phyloP scores from a whole-genome alignment of 2,113 vertebrate species.

The Lophura nycthemera region DNA sequence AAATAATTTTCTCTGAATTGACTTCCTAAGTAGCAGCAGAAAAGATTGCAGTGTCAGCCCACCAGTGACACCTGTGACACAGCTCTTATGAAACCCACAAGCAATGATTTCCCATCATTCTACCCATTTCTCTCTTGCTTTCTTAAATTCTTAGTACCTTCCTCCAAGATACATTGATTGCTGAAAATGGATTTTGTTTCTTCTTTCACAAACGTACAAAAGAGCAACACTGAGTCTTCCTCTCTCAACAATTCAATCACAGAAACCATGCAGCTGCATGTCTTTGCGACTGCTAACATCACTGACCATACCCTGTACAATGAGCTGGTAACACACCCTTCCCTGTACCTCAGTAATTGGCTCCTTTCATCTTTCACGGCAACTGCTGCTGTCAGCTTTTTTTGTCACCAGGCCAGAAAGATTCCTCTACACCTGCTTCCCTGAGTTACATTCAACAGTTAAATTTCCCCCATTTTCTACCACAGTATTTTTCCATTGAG shows the following conservation, averaged over 20 bases:
- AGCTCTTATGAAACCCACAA: neutral
- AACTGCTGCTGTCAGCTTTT: neutral
- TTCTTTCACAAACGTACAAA: neutral
- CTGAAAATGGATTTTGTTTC: neutral
- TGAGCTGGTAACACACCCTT: rapidly evolving
- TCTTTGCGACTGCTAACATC: neutral
- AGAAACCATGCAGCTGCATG: rapidly evolving
- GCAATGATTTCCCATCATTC: rapidly evolving
- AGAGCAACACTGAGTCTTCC: neutral
- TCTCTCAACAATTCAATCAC: neutral
- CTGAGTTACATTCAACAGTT: rapidly evolving
- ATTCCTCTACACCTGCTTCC: neutral
- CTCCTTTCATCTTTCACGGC: neutral
- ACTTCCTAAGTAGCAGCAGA: neutral
- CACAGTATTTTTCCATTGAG: constrained; percentile 1
- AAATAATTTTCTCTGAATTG: constrained; percentile 49
- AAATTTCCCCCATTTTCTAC: neutral
- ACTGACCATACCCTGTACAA: neutral
- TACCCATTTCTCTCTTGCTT: neutral
- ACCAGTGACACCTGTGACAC: neutral
- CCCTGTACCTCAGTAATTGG: neutral
- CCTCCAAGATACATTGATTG: neutral
- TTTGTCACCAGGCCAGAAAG: neutral
- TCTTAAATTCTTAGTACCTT: rapidly evolving
- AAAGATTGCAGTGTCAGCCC: neutral